Base-by-base conservation (phyloP, 2,797 vertebrate genomes). In the Psittacula echo region DNA sequence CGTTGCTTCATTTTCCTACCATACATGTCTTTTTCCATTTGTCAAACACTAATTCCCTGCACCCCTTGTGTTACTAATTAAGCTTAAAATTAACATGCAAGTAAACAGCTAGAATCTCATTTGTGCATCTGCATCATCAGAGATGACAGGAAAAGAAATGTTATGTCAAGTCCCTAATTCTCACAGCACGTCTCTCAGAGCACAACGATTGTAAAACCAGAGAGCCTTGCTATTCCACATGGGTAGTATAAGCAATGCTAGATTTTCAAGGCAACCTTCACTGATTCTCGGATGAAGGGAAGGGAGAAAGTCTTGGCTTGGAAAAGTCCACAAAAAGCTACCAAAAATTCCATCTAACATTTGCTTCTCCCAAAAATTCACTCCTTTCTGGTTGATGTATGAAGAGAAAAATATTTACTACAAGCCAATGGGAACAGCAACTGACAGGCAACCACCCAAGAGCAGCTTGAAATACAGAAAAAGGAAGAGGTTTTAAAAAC, bases 11-110 rank as follows among this genome's bases (percentile, higher is more conserved):
- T 79, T 95, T 95, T 93, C 71, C 60, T 76, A 93, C 79, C 61
- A 88, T 91, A 86, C 5, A 4, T 86, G 87, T 91, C 91, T 75
- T 74, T 89, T 94, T 89, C 61, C 48, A 75, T 95, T 97, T 93
- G 86, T 96, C 96, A 96, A 87, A 94, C 65, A 17, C 68, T 74
- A 96, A 97, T 90, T 96, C 96, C 94, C 94, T 2, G 3, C 53
- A 77, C 88, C 83, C 88, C 94, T 87, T 87, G 67, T 94, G 93
- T 90, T 95, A 93, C 94, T 94, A 96, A 97, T 96, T 95, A 96
- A 89, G 91, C 90, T 95, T 92, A 90, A 96, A 95, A 97, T 97
- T 94, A 94, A 95, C 81, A 94, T 83, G 61, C 30, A 15, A 95
- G 75, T 94, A 95, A 97, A 96, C 93, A 95, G 78, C 60, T 64